These are phyloP conservation scores for Carcinoscorpius rotundicauda DNA, from an alignment of 1,140 invertebrate species.

Conservation along the genomic window DNA sequence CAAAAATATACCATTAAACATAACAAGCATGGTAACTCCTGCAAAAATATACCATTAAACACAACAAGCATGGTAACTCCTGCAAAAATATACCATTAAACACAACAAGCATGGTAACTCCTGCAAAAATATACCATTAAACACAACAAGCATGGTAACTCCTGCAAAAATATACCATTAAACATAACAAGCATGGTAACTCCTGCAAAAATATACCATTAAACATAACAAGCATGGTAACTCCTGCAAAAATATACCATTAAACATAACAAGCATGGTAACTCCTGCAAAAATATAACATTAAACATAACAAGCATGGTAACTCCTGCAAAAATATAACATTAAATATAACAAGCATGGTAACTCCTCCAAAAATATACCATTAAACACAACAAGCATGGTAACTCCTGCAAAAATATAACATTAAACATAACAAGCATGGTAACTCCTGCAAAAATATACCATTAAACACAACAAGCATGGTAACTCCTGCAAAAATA, in stretches of 20 bases:
- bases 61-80: slow-evolving; percentile 3
- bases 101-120: too few relatives aligned
- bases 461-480: too few relatives aligned
- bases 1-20: too few relatives aligned
- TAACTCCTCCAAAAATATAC: too few relatives aligned
- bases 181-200: slow-evolving; percentile 3
- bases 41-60: slow-evolving; percentile 16
- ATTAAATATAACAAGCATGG: too few relatives aligned
- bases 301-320: not conserved
- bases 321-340: not conserved
- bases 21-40: slow-evolving; percentile 95
- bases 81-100: too few relatives aligned
- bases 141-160: slow-evolving; percentile 93
- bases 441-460: not conserved
- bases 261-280: slow-evolving; percentile 94
- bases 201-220: too few relatives aligned
- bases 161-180: slow-evolving; percentile 34
- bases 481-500: too few relatives aligned
- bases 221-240: too few relatives aligned
- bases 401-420: slow-evolving; percentile 55
- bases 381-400: slow-evolving; percentile 95
- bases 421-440: not conserved
- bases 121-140: too few relatives aligned
- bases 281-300: slow-evolving; percentile 46
- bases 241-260: too few relatives aligned